A percentile compares a stretch with the other conserved stretches of the same genome.
These are phyloP conservation scores for Tauraco hartlaubi DNA, from an alignment of 2,797 vertebrate genomes.

Conservation along the genomic window DNA sequence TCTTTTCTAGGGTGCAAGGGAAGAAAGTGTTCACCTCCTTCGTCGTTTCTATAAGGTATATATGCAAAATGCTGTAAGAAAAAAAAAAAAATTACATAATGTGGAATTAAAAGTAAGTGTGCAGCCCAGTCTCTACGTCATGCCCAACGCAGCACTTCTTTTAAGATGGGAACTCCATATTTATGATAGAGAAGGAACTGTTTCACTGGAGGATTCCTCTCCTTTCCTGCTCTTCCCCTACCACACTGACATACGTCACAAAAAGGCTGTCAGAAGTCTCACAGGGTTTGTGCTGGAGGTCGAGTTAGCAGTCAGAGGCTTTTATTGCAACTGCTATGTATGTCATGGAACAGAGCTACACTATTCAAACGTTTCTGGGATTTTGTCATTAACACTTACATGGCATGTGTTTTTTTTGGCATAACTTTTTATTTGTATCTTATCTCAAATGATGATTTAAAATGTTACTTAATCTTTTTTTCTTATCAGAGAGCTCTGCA, in stretches of 20 bases:
- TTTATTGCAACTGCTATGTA: neutral
- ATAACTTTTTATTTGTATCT: neutral
- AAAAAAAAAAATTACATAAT: rapidly evolving
- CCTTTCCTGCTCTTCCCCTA: neutral
- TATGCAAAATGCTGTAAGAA: neutral
- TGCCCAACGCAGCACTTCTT: neutral
- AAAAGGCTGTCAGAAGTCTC: neutral
- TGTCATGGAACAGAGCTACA: neutral
- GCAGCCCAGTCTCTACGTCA: neutral
- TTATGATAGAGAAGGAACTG: neutral
- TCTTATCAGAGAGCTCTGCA: neutral
- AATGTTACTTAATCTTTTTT: neutral
- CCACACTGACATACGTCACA: neutral
- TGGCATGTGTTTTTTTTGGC: neutral
- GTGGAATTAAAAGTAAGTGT: neutral
- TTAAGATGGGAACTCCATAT: neutral
- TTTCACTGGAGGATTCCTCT: neutral
- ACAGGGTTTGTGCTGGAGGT: neutral
- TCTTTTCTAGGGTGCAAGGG: slow-evolving; percentile 90
- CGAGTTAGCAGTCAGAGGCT: neutral
- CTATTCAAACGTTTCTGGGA: neutral
- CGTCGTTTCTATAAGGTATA: slow-evolving; percentile 94
- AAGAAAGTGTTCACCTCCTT: slow-evolving; percentile 95
- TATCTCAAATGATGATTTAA: neutral
- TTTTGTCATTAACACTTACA: neutral